These are phyloP conservation scores for Prionace glauca DNA, from an alignment of 2,797 vertebrate species.

Conservation along the genomic window DNA sequence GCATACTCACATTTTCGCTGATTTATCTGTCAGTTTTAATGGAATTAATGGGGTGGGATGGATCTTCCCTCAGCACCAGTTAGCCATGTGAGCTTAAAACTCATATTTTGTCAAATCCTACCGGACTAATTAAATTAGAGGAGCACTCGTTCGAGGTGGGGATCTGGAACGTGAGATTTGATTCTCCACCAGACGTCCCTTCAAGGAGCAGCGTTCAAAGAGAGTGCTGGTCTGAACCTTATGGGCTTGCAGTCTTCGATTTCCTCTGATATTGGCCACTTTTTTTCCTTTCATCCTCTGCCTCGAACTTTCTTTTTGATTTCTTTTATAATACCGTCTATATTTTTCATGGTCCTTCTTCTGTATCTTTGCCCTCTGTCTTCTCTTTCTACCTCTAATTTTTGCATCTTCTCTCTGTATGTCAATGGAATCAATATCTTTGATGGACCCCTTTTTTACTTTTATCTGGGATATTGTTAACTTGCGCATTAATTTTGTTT, in stretches of 20 bases:
- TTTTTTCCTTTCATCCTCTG: neutral
- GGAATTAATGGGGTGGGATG: neutral
- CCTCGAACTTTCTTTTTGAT: neutral
- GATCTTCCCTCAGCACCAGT: neutral
- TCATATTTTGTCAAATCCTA: neutral
- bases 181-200: neutral
- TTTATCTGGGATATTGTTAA: neutral
- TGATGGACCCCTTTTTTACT: neutral
- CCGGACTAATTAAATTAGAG: slow-evolving; percentile 15
- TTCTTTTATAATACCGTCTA: neutral
- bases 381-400: neutral
- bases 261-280: neutral
- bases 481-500: neutral
- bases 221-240: neutral
- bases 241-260: neutral
- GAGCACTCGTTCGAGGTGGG: neutral
- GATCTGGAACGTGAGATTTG: neutral
- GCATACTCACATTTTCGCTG: neutral
- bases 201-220: neutral
- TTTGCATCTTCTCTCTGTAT: neutral
- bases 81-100: neutral
- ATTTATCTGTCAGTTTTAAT: slow-evolving; percentile 18
- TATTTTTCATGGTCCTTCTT: neutral
- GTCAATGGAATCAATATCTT: neutral
- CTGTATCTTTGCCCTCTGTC: neutral